These are phyloP conservation scores for Illadopsis cleaveri DNA, from an alignment of 2,113 vertebrate species.

Conservation along the genomic window DNA sequence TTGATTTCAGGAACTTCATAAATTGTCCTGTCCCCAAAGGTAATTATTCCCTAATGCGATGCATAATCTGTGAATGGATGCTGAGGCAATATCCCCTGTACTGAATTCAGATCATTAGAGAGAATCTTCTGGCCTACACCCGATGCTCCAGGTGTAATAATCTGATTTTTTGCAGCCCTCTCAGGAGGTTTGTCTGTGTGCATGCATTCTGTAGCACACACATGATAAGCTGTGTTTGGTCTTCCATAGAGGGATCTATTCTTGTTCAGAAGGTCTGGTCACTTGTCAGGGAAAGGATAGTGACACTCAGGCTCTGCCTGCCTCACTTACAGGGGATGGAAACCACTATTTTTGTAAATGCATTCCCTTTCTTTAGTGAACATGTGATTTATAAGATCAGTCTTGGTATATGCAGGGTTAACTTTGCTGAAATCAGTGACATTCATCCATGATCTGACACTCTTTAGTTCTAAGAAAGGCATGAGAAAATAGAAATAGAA, in stretches of 20 bases:
- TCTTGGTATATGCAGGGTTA: background rate
- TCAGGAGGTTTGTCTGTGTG: background rate
- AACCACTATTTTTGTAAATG: background rate
- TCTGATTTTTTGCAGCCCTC: background rate
- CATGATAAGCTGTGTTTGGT: rapidly evolving
- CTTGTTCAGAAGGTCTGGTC: background rate
- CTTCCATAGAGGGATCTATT: background rate
- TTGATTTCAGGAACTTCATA: background rate
- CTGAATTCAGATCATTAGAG: background rate
- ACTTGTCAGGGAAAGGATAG: background rate
- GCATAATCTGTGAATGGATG: background rate
- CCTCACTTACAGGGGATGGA: background rate
- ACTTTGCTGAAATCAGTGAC: background rate
- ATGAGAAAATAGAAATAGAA: background rate
- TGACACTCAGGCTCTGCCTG: background rate
- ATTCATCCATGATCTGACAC: background rate
- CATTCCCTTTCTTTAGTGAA: background rate
- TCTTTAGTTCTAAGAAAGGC: background rate
- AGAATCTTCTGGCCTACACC: background rate
- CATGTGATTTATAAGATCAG: background rate
- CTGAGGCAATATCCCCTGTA: background rate
- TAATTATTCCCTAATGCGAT: background rate
- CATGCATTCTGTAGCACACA: rapidly evolving
- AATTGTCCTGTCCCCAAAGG: background rate
- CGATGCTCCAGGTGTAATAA: background rate